A percentile compares a stretch with the other conserved stretches of the same genome.
Conservation (phyloP, 2,113 vertebrate genomes). For the Synchiropus splendidus region DNA sequence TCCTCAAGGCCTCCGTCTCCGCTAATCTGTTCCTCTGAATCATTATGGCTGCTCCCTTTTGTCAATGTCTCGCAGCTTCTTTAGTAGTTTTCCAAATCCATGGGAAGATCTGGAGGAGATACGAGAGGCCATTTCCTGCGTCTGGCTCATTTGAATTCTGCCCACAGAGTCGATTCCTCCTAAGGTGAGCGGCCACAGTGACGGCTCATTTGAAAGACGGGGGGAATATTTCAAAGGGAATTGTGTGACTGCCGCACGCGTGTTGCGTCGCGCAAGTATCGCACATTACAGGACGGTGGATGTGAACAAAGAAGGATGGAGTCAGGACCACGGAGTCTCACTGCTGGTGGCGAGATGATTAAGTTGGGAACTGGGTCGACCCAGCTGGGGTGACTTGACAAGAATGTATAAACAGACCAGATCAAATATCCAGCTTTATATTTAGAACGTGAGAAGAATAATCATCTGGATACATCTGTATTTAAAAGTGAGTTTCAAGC, state of each 20-base stretch:
- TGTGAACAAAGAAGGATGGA: conserved; percentile 3
- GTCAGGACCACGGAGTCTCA: no score
- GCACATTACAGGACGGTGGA: conserved; percentile 23
- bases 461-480: no score
- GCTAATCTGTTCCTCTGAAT: conserved; percentile 19
- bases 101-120: conserved; percentile 2
- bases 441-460: no score
- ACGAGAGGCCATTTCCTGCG: conserved; percentile 14
- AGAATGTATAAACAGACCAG: no score
- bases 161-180: conserved; percentile 46
- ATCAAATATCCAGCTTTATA: no score
- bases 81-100: conserved; percentile 6
- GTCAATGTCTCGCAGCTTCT: conserved; percentile 13
- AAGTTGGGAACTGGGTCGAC: conserved; percentile 8
- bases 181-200: conserved; percentile 48
- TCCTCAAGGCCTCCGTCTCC: conserved; percentile 8
- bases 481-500: no score
- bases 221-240: conserved; percentile 46
- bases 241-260: conserved; percentile 17
- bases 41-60: conserved; percentile 17
- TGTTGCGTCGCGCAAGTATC: conserved; percentile 23
- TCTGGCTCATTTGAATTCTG: conserved; percentile 62
- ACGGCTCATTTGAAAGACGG: conserved; percentile 36
- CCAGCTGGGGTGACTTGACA: no score
- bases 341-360: neutral